Base-by-base conservation (phyloP, 2,888 invertebrate species). In the Hyalella azteca region DNA sequence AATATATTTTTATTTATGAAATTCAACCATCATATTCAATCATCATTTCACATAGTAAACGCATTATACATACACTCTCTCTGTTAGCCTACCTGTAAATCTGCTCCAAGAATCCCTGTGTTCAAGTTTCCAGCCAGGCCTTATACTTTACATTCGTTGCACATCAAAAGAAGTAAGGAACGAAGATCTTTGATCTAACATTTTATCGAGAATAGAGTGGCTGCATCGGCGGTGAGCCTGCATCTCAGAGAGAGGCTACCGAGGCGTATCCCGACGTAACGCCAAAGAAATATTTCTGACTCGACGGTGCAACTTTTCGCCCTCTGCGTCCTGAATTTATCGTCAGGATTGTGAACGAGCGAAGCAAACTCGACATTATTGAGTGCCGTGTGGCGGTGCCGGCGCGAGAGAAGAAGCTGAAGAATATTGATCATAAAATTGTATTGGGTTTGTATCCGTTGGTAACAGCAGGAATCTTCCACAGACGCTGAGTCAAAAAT, bases 331-430 rank as follows among this genome's bases (percentile, higher is more conserved):
- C 54, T 29, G 54, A 54, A 54, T 54, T 54, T 54, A 54, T 54
- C 54, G 54, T 13, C 54, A 13, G 54, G 26, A 26, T 54, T 54
- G 54, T 54, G 54, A 54, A 54, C 54, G 54, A 54, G 54, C 54
- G 54, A 54, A 54, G 29, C 54, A 54, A 29, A 54, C 54, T 54
- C 54, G 54, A 26, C 54, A 54, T 54, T 54, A 54, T 54, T 54
- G 54, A 54, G 54, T 54, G 54, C 54, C 54, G 54, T 54, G 54
- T 13, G 54, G 54, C 54, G 22, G 26, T 54, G 54, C 54, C 29
- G 29, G 54, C 54, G 54, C 26, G 29, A 54, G 29, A 54, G 54
- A 54, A 19, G 26, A 54, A 54, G 54, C 54, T 7, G 54, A 26
- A 54, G 54, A 54, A 54, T 54, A 54, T 29, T 54, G 54, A 54